A percentile compares a stretch with the other conserved stretches of the same genome.
These are phyloP conservation scores for Phymanthus crucifer DNA, from an alignment of 92 coral and sea anemone species.

Conservation along the genomic window DNA sequence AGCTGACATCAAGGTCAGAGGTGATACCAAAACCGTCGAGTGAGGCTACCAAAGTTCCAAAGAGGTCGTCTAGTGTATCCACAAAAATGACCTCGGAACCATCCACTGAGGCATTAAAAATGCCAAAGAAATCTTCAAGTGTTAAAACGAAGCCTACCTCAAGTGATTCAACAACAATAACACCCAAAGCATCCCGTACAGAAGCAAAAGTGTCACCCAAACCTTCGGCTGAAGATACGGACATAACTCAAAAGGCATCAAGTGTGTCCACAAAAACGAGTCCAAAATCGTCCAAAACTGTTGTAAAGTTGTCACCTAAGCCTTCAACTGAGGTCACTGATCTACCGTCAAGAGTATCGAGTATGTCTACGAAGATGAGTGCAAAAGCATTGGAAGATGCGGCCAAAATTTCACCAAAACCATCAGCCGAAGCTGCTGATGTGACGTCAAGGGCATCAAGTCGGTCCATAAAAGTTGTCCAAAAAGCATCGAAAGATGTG, in stretches of 20 bases:
- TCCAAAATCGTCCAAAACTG: conserved; percentile 9
- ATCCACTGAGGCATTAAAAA: conserved; percentile 2
- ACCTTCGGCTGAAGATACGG: conserved; percentile 8
- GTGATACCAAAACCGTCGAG: background rate
- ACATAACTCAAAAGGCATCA: conserved; percentile 6
- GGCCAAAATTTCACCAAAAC: conserved; percentile 19
- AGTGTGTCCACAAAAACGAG: background rate
- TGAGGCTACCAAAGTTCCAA: background rate
- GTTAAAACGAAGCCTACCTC: conserved; percentile 6
- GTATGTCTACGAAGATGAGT: conserved; percentile 12
- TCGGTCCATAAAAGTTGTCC: background rate
- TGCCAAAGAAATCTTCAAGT: conserved; percentile 10
- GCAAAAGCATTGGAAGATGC: conserved; percentile 27
- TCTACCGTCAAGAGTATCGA: conserved; percentile 12
- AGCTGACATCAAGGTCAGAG: conserved; percentile 1
- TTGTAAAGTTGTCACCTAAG: conserved; percentile 10
- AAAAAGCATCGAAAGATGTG: background rate
- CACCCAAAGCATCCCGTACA: background rate
- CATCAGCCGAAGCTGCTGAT: conserved; percentile 9
- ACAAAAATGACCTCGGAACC: conserved; percentile 15
- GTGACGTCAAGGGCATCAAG: conserved; percentile 1
- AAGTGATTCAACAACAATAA: conserved; percentile 11
- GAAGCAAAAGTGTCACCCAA: conserved; percentile 26
- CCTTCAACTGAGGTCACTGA: conserved; percentile 12
- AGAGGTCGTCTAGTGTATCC: background rate